These are phyloP conservation scores for Auanema freiburgensis DNA, from an alignment of 2,888 invertebrate genomes.

Conservation along the genomic window DNA sequence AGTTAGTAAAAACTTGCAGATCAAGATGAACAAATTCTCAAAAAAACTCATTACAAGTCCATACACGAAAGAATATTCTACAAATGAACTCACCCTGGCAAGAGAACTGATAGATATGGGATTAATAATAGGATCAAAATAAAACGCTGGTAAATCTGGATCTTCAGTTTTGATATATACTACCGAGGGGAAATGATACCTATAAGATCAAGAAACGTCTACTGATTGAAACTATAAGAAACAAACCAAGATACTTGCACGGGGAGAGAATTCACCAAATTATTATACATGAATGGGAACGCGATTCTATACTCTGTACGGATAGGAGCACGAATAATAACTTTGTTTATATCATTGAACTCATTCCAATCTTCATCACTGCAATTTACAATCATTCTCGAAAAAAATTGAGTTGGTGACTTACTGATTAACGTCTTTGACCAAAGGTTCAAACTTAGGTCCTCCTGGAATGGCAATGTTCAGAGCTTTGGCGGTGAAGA, in stretches of 20 bases:
- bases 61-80: too few species aligned
- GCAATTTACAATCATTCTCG: slow-evolving; percentile 14
- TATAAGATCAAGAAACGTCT: slow-evolving; percentile 66
- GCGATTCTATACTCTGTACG: slow-evolving; percentile 98
- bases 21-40: not conserved
- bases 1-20: not conserved
- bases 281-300: slow-evolving; percentile 98
- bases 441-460: slow-evolving; percentile 97
- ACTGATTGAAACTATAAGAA: slow-evolving; percentile 1
- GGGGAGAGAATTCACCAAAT: slow-evolving; percentile 77
- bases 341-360: slow-evolving; percentile 99
- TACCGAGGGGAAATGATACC: slow-evolving; percentile 98
- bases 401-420: slow-evolving; percentile 60
- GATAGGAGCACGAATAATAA: slow-evolving; percentile 96
- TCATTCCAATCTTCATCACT: slow-evolving; percentile 99
- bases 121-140: slow-evolving; percentile 98
- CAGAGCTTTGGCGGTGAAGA: slow-evolving; percentile 97
- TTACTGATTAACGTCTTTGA: slow-evolving; percentile 93
- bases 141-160: slow-evolving; percentile 98
- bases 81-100: slow-evolving; percentile 57
- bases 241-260: slow-evolving; percentile 95
- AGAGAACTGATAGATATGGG: slow-evolving; percentile 94
- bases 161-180: slow-evolving; percentile 99
- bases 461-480: slow-evolving; percentile 99
- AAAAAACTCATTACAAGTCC: too few species aligned